Evolutionary conservation across 2,797 vertebrate genomes (phyloP).

Genomic region (Danio tinwini): DNA sequence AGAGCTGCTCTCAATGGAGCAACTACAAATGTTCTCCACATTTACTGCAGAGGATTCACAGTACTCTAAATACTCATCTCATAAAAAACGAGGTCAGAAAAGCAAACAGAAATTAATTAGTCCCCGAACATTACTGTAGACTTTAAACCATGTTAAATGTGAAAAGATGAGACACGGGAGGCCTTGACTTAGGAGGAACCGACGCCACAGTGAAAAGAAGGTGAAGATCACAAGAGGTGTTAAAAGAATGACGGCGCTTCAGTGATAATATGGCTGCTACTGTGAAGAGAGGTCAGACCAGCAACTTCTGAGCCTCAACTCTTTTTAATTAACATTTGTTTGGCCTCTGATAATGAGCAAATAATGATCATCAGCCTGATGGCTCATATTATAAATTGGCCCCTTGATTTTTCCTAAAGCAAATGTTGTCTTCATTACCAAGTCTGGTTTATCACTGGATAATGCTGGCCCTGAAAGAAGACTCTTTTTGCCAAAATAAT

Average conservation of each 20-base stretch:
- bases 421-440: constrained; percentile 18
- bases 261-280: constrained; percentile 30
- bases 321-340: constrained; percentile 31
- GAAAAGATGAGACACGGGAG: constrained; percentile 41
- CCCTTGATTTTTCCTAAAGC: constrained; percentile 35
- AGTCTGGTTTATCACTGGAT: constrained; percentile 19
- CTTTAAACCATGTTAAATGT: constrained; percentile 53
- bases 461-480: constrained; percentile 24
- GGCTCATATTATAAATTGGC: constrained; percentile 27
- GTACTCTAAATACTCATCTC: constrained; percentile 16
- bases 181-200: constrained; percentile 46
- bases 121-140: constrained; percentile 55
- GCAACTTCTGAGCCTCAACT: background rate
- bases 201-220: constrained; percentile 42
- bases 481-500: constrained; percentile 26
- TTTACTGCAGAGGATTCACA: background rate
- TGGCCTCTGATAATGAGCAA: constrained; percentile 25
- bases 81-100: constrained; percentile 30
- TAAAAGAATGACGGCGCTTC: constrained; percentile 13
- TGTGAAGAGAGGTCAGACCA: constrained; percentile 8
- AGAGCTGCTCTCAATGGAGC: constrained; percentile 21
- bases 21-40: background rate
- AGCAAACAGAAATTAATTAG: constrained; percentile 54
- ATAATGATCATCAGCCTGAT: constrained; percentile 23
- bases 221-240: constrained; percentile 48